Base-by-base conservation (phyloP, 2,113 vertebrate genomes). In the Panurus biarmicus region DNA sequence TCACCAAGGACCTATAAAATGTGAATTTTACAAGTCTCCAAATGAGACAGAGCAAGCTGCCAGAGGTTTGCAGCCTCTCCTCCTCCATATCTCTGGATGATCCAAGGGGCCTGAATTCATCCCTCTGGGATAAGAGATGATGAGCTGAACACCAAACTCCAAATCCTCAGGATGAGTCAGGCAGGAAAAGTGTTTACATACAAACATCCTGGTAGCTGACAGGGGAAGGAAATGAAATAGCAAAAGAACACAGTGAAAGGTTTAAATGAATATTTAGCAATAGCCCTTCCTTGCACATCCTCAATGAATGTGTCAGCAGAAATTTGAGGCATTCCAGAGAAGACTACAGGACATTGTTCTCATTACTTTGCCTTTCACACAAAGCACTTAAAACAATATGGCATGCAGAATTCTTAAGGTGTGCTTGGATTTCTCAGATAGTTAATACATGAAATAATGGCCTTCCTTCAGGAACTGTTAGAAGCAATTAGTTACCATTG, bases 141-240 rank as follows among this genome's bases (percentile, higher is more conserved):
- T 47, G 42, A 73, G n/a, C 66, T 73, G 87, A 75, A 64, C 33
- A 4, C 14, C 69, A 69, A 38, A 57, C 40, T 85, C 84, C 70
- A 74, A 24, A 56, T 56, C 54, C 54, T 36, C 2, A 9, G 78
- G 20, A 72, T 85, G 70, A 94, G 67, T 87, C 93, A 90, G 73
- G 90, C 79, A 92, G 93, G 79, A 92, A 85, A 86, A 89, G 67
- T 75, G 42, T 95, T 95, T 92, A 87, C 90, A 65, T 12, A 57
- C 48, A 88, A 90, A 95, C 91, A 93, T 87, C 94, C 84, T 93
- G 58, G 84, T 94, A 91, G 67, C 53, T 84, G 89, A 45, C 65
- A 71, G 40, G 57, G 90, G 95, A 95, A 96, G 90, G 93, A 96
- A 94, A 90, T 50, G 7, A 77, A 94, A 81, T 15, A 81, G 44